Percentiles rank a stretch among this genome's conserved stretches.
These are phyloP conservation scores for Nephrotoma flavescens DNA, from an alignment of 2,888 invertebrate species.

Conservation along the genomic window DNA sequence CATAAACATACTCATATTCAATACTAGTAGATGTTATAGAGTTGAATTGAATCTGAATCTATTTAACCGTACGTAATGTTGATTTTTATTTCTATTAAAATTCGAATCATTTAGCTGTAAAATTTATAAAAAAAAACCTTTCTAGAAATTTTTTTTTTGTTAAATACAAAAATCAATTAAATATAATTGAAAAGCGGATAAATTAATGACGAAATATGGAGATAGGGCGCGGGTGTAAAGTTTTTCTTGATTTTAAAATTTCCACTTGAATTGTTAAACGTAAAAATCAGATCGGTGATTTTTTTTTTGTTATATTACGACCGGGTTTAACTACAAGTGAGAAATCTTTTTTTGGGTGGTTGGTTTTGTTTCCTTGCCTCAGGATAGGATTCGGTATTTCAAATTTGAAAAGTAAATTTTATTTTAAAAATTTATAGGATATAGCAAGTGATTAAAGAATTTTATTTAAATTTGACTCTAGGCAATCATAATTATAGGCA, in stretches of 20 bases:
- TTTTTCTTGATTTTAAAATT: background rate
- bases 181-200: background rate
- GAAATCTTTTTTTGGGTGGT: background rate
- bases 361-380: background rate
- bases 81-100: background rate
- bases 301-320: background rate
- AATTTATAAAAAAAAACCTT: background rate
- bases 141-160: background rate
- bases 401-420: background rate
- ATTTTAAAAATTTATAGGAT: too few species aligned
- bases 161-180: background rate
- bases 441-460: background rate
- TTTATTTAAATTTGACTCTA: background rate
- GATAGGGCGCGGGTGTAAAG: background rate
- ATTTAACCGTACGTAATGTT: background rate
- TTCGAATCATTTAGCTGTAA: background rate
- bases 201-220: background rate
- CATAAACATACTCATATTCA: background rate
- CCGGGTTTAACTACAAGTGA: background rate
- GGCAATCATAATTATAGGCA: too few species aligned
- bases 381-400: background rate
- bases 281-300: background rate
- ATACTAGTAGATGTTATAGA: background rate
- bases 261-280: background rate
- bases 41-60: background rate